These are phyloP conservation scores for Drosophila robusta DNA, from an alignment of 2,888 invertebrate genomes.

Conservation along the genomic window DNA sequence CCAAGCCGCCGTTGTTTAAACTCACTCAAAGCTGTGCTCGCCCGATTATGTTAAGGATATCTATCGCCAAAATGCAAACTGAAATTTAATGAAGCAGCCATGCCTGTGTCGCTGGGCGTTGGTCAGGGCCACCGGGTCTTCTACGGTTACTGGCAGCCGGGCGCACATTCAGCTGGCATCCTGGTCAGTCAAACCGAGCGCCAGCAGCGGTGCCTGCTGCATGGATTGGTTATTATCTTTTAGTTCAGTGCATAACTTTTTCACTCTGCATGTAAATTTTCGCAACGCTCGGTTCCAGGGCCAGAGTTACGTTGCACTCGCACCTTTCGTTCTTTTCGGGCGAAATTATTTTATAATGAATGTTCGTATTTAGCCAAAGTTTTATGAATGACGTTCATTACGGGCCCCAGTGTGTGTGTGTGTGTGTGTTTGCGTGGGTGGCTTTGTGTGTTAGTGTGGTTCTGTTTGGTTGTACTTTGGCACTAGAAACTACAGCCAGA, in stretches of 20 bases:
- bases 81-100: conserved; percentile 71
- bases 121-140: neutral
- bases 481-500: conserved; percentile 44
- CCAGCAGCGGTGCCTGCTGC: conserved; percentile 29
- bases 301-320: conserved; percentile 33
- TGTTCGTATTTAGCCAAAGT: conserved; percentile 79
- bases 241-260: conserved; percentile 73
- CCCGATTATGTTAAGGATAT: conserved; percentile 14
- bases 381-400: conserved; percentile 81
- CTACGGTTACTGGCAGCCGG: conserved; percentile 3
- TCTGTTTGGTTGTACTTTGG: conserved; percentile 31
- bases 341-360: conserved; percentile 80
- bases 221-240: conserved; percentile 77
- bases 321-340: conserved; percentile 44
- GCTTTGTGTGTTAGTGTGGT: conserved; percentile 8
- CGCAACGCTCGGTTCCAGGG: neutral
- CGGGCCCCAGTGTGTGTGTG: conserved; percentile 12
- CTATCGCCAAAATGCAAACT: conserved; percentile 41
- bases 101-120: neutral
- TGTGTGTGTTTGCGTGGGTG: conserved; percentile 15
- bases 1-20: too few species aligned
- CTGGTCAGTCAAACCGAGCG: conserved; percentile 18
- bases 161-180: conserved; percentile 30
- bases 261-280: conserved; percentile 76
- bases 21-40: conserved; percentile 3